Conservation (phyloP, 2,888 invertebrate species). For the Lepidochrysops patricia region DNA sequence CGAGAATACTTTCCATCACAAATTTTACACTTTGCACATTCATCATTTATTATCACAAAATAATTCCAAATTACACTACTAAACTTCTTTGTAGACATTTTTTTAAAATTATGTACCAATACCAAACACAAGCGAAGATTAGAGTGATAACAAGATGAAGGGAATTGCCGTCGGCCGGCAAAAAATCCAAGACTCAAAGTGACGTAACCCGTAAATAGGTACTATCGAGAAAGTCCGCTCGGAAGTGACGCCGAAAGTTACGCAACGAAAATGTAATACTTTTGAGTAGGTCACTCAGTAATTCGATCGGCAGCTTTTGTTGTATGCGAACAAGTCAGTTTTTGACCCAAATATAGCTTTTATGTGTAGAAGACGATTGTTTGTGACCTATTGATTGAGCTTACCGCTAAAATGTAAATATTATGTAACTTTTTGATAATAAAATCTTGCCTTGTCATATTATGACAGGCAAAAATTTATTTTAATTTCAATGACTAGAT, state of each 20-base stretch:
- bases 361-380: background rate
- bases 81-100: no score
- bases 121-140: background rate
- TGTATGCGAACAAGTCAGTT: background rate
- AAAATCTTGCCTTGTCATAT: no score
- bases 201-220: background rate
- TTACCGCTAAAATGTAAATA: background rate
- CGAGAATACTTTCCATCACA: no score
- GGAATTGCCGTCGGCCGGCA: background rate
- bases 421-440: no score
- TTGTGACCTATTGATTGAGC: background rate
- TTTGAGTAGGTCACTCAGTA: conserved; percentile 5
- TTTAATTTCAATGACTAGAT: no score
- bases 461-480: no score
- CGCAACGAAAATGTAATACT: conserved; percentile 6
- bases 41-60: no score
- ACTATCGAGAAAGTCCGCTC: conserved; percentile 10
- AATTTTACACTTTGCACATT: no score
- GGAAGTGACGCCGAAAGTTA: conserved; percentile 4
- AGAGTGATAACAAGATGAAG: background rate
- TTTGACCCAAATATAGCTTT: background rate
- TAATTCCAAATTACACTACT: no score
- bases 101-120: no score
- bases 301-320: background rate
- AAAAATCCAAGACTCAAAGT: conserved; percentile 1